These are phyloP conservation scores for Leptinotarsa juncta DNA, from an alignment of 2,888 invertebrate species.

Conservation along the genomic window DNA sequence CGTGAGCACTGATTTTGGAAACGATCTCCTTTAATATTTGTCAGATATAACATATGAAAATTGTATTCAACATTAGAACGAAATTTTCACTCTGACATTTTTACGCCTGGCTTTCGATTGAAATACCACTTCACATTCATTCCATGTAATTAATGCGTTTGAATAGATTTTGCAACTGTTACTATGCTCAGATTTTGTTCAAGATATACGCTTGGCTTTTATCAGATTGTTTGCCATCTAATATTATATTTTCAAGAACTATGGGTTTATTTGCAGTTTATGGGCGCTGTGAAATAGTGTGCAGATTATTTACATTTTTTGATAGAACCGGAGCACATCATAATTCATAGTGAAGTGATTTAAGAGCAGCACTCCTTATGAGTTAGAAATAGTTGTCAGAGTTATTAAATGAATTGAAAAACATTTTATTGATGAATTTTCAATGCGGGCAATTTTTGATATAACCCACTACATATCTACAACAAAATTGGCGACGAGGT, in stretches of 20 bases:
- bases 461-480: too few species aligned
- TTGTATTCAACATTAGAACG: not conserved
- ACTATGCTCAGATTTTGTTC: not conserved
- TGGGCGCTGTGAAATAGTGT: not conserved
- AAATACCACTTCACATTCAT: not conserved
- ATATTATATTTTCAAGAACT: not conserved
- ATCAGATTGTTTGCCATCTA: conserved; percentile 4
- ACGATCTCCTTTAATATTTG: too few species aligned
- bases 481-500: too few species aligned
- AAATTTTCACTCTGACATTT: not conserved
- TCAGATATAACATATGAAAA: too few species aligned
- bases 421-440: too few species aligned
- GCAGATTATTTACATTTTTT: not conserved
- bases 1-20: too few species aligned
- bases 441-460: too few species aligned
- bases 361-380: too few species aligned
- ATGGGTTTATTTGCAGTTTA: not conserved
- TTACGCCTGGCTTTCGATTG: not conserved
- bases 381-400: too few species aligned
- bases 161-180: not conserved
- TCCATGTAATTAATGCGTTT: not conserved
- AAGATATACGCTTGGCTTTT: not conserved
- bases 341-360: not conserved
- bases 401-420: too few species aligned
- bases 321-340: not conserved